A percentile compares a stretch with the other conserved stretches of the same genome.
These are phyloP conservation scores for Agonopterix subpropinquella DNA, from an alignment of 2,888 invertebrate genomes.

Conservation along the genomic window DNA sequence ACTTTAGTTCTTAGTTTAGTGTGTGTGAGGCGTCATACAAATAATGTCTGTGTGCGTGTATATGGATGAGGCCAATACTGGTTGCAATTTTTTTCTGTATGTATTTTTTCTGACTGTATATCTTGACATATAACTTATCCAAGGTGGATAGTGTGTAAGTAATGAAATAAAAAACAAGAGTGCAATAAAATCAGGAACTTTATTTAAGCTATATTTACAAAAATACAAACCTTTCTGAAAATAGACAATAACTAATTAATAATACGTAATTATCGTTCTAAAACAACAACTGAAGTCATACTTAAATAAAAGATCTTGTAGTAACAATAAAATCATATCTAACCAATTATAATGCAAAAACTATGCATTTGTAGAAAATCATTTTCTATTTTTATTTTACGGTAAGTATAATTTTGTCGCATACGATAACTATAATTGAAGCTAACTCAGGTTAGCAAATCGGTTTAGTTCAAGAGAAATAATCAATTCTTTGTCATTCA, in stretches of 20 bases:
- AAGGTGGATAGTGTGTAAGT: too few relatives aligned
- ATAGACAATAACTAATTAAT: constrained; percentile 34
- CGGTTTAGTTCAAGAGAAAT: too few relatives aligned
- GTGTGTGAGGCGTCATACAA: too few relatives aligned
- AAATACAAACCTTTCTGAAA: constrained; percentile 69
- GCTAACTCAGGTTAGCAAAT: not conserved
- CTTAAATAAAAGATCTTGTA: constrained; percentile 11
- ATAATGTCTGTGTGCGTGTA: too few relatives aligned
- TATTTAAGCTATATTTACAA: constrained; percentile 70
- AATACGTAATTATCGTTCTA: constrained; percentile 37
- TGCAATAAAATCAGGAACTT: constrained; percentile 67
- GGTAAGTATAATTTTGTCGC: not conserved
- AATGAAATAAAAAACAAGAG: constrained; percentile 14
- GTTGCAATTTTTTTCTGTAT: too few relatives aligned
- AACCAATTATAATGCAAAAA: not conserved
- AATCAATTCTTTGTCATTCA: too few relatives aligned
- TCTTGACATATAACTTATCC: too few relatives aligned
- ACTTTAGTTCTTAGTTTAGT: too few relatives aligned
- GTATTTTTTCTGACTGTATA: too few relatives aligned
- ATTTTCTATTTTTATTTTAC: not conserved
- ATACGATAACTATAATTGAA: not conserved
- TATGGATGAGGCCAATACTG: too few relatives aligned
- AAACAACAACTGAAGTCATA: constrained; percentile 39
- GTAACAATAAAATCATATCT: not conserved
- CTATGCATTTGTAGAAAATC: not conserved